Conservation (phyloP, 2,113 vertebrate genomes). For the Oxyura jamaicensis region DNA sequence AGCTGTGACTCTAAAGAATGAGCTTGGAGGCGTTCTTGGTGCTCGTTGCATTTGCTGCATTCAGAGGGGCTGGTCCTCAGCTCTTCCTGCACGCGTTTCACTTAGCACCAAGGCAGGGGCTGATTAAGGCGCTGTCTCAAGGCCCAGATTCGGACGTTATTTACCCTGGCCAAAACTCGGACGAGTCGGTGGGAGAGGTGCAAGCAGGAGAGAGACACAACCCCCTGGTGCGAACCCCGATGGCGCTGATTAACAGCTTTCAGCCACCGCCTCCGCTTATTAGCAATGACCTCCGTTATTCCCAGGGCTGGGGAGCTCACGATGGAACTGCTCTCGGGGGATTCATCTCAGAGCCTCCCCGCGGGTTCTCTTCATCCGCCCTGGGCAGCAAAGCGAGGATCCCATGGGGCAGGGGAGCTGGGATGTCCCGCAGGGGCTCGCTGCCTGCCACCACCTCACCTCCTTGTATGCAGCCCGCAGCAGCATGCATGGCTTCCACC, state of each 20-base stretch:
- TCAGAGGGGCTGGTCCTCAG: neutral
- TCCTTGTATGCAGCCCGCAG: neutral
- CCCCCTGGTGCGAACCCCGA: fast-evolving
- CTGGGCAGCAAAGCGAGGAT: neutral
- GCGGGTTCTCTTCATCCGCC: neutral
- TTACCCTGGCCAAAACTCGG: neutral
- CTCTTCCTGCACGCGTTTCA: neutral
- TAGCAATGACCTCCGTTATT: neutral
- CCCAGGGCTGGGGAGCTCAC: fast-evolving
- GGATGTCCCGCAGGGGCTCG: neutral
- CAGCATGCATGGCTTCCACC: neutral
- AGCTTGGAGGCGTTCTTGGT: neutral
- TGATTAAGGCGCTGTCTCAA: neutral
- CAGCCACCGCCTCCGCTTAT: neutral
- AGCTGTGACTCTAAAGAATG: conserved; percentile 49
- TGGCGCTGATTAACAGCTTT: neutral
- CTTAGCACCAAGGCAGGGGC: neutral
- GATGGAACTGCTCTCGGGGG: neutral
- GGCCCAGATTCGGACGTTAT: neutral
- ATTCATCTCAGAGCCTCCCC: neutral
- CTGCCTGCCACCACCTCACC: neutral
- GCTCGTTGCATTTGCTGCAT: neutral
- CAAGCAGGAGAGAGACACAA: neutral
- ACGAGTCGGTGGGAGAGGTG: fast-evolving
- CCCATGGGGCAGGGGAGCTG: neutral